Evolutionary conservation across 2,797 vertebrate genomes (phyloP), one percentile per base, ranked within the genome.

Genomic region (Enoplosus armatus): DNA sequence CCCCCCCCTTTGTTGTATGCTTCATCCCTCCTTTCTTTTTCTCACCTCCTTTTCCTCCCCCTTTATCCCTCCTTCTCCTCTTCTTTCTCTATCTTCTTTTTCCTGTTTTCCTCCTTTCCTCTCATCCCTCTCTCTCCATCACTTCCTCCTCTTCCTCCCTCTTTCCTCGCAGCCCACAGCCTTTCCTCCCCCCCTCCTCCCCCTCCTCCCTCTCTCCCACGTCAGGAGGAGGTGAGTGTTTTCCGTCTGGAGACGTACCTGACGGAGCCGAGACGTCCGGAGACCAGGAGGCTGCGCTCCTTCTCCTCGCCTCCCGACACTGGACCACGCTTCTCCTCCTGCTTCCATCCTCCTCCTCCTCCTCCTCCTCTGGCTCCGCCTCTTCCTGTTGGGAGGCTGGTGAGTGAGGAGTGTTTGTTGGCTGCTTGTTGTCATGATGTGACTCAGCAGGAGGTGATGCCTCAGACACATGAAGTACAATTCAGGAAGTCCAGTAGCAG

Each of bases 191-290:
- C 72, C 15, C 43, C 76, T 85, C 78, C 63, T 54, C 31, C 70
- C 31, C 47, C 53, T 29, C 63, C 96, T 22, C 45, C 77, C 27
- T 37, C 54, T 31, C 64, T 96, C 94, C 96, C 85, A 91, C 95
- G 20, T 94, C 96, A 90, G 93, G 22, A 81, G 68, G 71, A 75
- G 74, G 47, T 15, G 47, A 61, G 39, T 1, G 58, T 65, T 0
- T 97, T 98, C 86, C 96, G 91, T 16, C 93, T 97, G 26, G 97
- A 99, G 87, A 96, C 95, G 50, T 97, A 97, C 79, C 95, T 95
- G 81, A 96, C 95, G 4, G 97, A 97, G 86, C 96, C 96, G 0
- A 95, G 96, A 83, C 95, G 96, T 56, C 94, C 91, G 3, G 97
- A 97, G 86, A 93, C 96, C 48, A 95, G 97, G 79, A 90, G 97